Conservation (phyloP, 2,113 vertebrate genomes). For the Chionomys nivalis region DNA sequence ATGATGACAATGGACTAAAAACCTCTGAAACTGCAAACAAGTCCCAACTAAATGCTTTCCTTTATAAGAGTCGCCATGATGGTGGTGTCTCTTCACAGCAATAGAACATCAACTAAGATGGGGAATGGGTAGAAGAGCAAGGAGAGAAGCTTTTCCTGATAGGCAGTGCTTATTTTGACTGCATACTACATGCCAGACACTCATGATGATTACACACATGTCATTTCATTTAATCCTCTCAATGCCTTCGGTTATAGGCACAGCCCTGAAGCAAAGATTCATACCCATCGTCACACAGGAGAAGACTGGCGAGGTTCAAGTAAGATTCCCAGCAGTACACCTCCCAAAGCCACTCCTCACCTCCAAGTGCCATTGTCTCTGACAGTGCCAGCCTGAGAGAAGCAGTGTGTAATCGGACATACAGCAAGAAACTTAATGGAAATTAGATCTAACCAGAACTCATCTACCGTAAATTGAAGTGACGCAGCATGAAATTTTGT, state of each 20-base stretch:
- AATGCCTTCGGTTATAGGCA: not conserved
- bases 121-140: not conserved
- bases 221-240: conserved; percentile 5
- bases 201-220: not conserved
- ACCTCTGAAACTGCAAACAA: not conserved
- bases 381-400: not conserved
- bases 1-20: not conserved
- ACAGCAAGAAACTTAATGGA: not conserved
- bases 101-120: not conserved
- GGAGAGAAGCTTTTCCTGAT: not conserved
- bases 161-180: conserved; percentile 20
- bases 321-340: not conserved
- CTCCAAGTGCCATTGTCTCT: not conserved
- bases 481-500: not conserved
- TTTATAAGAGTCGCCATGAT: not conserved
- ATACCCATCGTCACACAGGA: not conserved
- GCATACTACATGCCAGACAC: not conserved
- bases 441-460: conserved; percentile 12
- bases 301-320: not conserved
- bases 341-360: not conserved
- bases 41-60: not conserved
- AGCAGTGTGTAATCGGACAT: not conserved
- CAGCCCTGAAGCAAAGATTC: not conserved
- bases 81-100: not conserved
- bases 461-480: not conserved